These are phyloP conservation scores for Orientallactaga bullata DNA, from an alignment of 2,113 vertebrate species.

Conservation along the genomic window DNA sequence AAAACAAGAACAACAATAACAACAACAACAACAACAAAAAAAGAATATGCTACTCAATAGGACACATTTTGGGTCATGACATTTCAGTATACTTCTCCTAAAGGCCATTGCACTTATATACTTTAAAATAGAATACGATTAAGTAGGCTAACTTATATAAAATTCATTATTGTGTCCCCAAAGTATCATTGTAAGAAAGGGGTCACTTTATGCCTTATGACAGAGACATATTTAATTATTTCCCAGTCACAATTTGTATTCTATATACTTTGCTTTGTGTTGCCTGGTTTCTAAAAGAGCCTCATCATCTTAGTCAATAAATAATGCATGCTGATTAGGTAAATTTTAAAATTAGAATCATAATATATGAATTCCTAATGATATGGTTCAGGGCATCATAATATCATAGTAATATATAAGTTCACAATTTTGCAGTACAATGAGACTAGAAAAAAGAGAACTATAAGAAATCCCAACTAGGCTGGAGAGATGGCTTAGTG, in stretches of 20 bases:
- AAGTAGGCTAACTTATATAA: slow-evolving; percentile 47
- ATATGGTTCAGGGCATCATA: not conserved
- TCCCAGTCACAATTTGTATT: not conserved
- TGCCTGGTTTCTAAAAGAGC: slow-evolving; percentile 55
- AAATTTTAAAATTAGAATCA: slow-evolving; percentile 49
- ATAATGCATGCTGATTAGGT: slow-evolving; percentile 60
- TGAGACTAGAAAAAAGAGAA: not conserved
- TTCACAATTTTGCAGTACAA: not conserved
- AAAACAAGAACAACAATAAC: no score
- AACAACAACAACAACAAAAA: no score
- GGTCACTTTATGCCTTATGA: not conserved
- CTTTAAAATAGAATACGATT: not conserved
- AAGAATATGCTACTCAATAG: no score
- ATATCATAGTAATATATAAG: not conserved
- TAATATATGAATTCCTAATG: slow-evolving; percentile 22
- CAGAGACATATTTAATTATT: slow-evolving; percentile 64
- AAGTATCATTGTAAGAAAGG: slow-evolving; percentile 49
- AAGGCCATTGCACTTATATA: slow-evolving; percentile 26
- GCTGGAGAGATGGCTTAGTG: no score
- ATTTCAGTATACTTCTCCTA: slow-evolving; percentile 9
- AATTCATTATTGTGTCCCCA: not conserved
- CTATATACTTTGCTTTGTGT: not conserved
- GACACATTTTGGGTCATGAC: not conserved
- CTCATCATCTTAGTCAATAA: not conserved
- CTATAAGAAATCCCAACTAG: not conserved